Conservation (phyloP, 2,113 vertebrate genomes). For the Hemiprocne comata region DNA sequence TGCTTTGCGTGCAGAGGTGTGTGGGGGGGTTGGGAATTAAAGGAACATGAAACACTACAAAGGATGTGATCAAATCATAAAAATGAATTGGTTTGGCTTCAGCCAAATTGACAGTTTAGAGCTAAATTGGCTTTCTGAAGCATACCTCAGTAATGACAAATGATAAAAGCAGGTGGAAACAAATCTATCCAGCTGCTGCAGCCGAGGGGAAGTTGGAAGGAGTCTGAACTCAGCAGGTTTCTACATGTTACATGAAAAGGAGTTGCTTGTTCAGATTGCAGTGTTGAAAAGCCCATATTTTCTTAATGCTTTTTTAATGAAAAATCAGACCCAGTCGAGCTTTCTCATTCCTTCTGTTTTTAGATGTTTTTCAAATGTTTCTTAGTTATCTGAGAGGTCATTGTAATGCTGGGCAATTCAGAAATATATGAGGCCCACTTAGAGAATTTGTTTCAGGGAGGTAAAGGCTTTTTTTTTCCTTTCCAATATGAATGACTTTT, state of each 20-base stretch:
- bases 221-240: slow-evolving; percentile 72
- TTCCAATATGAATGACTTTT: slow-evolving; percentile 23
- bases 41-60: not conserved
- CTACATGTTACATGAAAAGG: slow-evolving; percentile 61
- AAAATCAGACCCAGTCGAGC: not conserved
- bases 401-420: slow-evolving; percentile 19
- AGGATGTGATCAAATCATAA: slow-evolving; percentile 38
- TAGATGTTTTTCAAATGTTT: not conserved
- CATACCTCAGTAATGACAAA: slow-evolving; percentile 69
- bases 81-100: slow-evolving; percentile 53
- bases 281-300: not conserved
- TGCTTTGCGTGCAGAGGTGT: not conserved
- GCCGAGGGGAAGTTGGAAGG: slow-evolving; percentile 69
- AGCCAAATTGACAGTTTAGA: slow-evolving; percentile 34
- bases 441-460: slow-evolving; percentile 54
- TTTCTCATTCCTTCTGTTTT: slow-evolving; percentile 11
- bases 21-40: not conserved
- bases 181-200: slow-evolving; percentile 66
- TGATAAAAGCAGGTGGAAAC: slow-evolving; percentile 72
- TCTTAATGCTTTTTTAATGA: slow-evolving; percentile 53
- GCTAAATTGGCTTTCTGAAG: slow-evolving; percentile 67
- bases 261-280: slow-evolving; percentile 37
- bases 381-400: slow-evolving; percentile 11
- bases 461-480: slow-evolving; percentile 15
- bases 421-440: slow-evolving; percentile 25